These are phyloP conservation scores for Calameuta idolon DNA, from an alignment of 2,888 invertebrate species.

Conservation along the genomic window DNA sequence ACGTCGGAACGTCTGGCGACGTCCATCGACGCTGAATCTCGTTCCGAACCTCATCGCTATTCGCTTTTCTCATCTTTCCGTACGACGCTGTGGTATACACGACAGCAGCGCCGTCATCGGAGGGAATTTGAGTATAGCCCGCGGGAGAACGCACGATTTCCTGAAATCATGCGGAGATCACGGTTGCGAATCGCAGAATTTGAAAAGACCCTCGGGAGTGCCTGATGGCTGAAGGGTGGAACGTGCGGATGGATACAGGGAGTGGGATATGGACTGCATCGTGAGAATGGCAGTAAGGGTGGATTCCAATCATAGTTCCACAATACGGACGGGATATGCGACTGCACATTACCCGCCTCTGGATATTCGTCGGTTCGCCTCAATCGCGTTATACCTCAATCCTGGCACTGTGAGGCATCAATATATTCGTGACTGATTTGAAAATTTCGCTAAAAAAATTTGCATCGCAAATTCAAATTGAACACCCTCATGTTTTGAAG, in stretches of 20 bases:
- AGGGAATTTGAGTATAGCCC: neutral
- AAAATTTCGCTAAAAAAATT: neutral
- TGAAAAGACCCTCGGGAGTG: constrained; percentile 26
- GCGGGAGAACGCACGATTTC: constrained; percentile 9
- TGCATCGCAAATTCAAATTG: neutral
- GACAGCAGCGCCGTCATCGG: neutral
- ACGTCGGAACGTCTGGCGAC: neutral
- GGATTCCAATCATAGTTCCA: constrained; percentile 49
- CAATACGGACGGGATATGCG: constrained; percentile 34
- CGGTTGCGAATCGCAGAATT: constrained; percentile 17
- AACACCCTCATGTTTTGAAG: neutral
- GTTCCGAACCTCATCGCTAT: neutral
- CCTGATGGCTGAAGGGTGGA: neutral
- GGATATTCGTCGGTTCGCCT: constrained; percentile 12
- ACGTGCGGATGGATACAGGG: neutral
- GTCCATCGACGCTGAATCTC: neutral
- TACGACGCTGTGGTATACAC: neutral
- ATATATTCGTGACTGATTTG: neutral
- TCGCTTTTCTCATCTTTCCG: neutral
- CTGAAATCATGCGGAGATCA: constrained; percentile 1
- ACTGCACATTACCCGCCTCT: neutral
- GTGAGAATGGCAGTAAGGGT: neutral
- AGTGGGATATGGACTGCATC: neutral
- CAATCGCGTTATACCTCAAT: constrained; percentile 55
- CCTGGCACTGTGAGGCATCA: constrained; percentile 39